Evolutionary conservation across 2,113 vertebrate species (phyloP).

Genomic region (Campylomormyrus tamandua): DNA sequence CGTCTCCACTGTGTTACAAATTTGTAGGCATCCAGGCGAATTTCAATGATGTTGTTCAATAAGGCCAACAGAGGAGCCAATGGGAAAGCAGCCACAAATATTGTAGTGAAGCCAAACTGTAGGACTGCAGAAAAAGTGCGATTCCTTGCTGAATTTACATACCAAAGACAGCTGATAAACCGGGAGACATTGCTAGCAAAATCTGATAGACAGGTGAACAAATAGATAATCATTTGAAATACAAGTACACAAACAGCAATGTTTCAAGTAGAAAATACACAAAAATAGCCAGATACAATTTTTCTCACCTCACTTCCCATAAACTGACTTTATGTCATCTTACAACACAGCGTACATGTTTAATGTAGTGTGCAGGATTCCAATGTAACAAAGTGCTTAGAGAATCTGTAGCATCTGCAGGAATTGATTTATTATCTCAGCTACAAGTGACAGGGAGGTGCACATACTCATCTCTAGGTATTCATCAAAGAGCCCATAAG

Average conservation of each 20-base stretch:
- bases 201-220: not conserved
- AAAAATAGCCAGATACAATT: not conserved
- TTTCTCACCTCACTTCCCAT: not conserved
- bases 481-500: slow-evolving; percentile 91
- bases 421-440: not conserved
- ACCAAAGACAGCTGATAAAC: not conserved
- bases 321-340: not conserved
- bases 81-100: slow-evolving; percentile 94
- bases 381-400: no score
- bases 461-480: slow-evolving; percentile 94
- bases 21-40: slow-evolving; percentile 91
- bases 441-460: not conserved
- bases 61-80: slow-evolving; percentile 87
- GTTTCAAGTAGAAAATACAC: not conserved
- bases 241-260: not conserved
- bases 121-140: slow-evolving; percentile 64
- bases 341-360: not conserved
- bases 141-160: not conserved
- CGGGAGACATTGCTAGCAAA: not conserved
- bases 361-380: not conserved
- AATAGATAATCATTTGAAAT: not conserved
- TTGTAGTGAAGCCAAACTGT: slow-evolving; percentile 94
- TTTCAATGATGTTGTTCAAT: slow-evolving; percentile 95
- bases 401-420: not conserved
- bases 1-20: slow-evolving; percentile 93